Evolutionary conservation across 2,888 invertebrate genomes (phyloP), one percentile per base, ranked within the genome.

Genomic region (Volucella inanis): DNA sequence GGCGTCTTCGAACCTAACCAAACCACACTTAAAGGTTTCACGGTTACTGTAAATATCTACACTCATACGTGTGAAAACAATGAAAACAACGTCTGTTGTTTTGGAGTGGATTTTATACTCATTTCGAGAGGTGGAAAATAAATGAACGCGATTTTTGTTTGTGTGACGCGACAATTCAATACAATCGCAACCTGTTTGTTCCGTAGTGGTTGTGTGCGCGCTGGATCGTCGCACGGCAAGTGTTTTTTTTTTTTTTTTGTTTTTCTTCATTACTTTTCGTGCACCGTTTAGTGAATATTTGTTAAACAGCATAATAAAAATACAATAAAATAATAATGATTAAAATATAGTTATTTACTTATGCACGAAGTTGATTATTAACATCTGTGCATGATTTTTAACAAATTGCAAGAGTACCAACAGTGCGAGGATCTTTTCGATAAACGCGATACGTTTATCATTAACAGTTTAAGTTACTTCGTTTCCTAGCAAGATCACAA

Each of bases 151-250:
- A 76, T 54, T 50, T 57, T 50, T 65, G 31, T 31, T 54, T 80
- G 59, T 47, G 71, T 84, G 84, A 79, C 74, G 83, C 54, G 61
- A 52, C 70, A 64, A 49, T 62, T 62, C n/a, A 59, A 62, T 18
- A 47, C 72, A 67, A 62, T 38, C 74, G 52, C 83, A 84, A 72
- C 57, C 68, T 67, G 78, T 84, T 84, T 74, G 18, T 43, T 55
- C 38, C 43, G 31, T 15, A 64, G 54, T 77, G 47, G 64, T 70
- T 54, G 64, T 38, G 64, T 67, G 57, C 64, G 50, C 81, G 71
- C 45, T 71, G 52, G 64, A 71, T 71, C 67, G 71, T 67, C 62
- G 50, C 22, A 67, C 50, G 50, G 57, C 50, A 57, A 50, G 38
- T 47, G 54, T 57, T 43, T 81, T 31, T 55, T 12, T 50, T 10